These are phyloP conservation scores for Yponomeuta malinellus DNA, from an alignment of 2,888 invertebrate genomes.

Conservation along the genomic window DNA sequence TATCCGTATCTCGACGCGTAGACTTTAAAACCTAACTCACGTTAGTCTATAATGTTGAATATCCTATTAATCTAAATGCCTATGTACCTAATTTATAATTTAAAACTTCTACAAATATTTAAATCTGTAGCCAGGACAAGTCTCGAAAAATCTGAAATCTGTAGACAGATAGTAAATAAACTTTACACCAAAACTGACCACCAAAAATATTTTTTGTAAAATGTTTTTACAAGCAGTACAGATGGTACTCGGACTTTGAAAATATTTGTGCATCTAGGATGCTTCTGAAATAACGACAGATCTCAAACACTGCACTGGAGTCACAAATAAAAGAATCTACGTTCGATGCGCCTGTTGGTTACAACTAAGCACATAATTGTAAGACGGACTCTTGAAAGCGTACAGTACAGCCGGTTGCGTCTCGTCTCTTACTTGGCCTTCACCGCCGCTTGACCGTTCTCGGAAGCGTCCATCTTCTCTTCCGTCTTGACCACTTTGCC, in stretches of 20 bases:
- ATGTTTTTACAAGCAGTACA: background rate
- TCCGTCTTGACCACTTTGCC: conserved; percentile 71
- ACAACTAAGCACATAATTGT: background rate
- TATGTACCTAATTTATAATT: conserved; percentile 29
- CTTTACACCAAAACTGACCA: background rate
- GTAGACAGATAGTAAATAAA: background rate
- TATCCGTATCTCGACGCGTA: conserved; percentile 6
- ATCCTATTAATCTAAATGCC: conserved; percentile 9
- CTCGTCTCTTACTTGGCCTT: conserved; percentile 44
- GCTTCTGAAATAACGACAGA: background rate
- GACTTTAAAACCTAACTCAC: conserved; percentile 11
- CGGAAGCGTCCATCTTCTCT: conserved; percentile 63
- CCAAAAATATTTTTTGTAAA: conserved; percentile 2
- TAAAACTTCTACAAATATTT: conserved; percentile 33
- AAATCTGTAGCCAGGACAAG: conserved; percentile 1
- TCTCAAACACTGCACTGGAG: background rate
- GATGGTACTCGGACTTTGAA: background rate
- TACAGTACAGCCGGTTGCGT: background rate
- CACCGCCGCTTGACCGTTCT: conserved; percentile 29
- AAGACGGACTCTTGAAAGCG: background rate
- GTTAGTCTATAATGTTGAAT: conserved; percentile 11
- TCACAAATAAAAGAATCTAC: background rate
- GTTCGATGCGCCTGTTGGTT: background rate
- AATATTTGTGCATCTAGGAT: background rate
- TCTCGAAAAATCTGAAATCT: conserved; percentile 7